These are phyloP conservation scores for Mythimna loreyi DNA, from an alignment of 2,888 invertebrate species.

Conservation along the genomic window DNA sequence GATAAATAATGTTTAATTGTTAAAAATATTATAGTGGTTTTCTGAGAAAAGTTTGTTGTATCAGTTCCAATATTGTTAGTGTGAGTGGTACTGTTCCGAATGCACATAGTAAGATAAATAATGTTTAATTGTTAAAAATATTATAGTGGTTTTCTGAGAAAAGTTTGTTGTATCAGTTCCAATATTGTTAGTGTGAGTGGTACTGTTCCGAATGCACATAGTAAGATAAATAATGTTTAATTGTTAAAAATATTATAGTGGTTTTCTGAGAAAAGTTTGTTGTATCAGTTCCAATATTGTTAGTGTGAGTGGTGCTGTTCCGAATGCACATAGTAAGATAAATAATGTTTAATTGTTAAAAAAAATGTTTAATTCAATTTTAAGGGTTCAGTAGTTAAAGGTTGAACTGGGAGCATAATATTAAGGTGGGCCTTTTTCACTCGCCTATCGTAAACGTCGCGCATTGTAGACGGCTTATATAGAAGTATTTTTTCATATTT, in stretches of 20 bases:
- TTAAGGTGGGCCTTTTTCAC: no score
- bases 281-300: conserved; percentile 19
- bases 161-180: conserved; percentile 20
- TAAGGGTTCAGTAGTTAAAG: no score
- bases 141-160: conserved; percentile 7
- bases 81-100: not conserved
- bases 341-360: no score
- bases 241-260: conserved; percentile 7
- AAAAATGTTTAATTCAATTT: no score
- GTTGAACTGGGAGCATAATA: no score
- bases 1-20: no score
- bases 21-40: conserved; percentile 12
- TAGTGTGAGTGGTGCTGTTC: not conserved
- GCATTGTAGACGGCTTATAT: no score
- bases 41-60: conserved; percentile 4
- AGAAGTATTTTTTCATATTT: no score
- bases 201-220: not conserved
- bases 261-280: conserved; percentile 5
- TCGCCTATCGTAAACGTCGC: no score
- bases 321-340: not conserved
- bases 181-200: conserved; percentile 5
- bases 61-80: conserved; percentile 18
- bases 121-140: not conserved
- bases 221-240: no score
- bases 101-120: not conserved